These are phyloP conservation scores for Trichosurus vulpecula DNA, from an alignment of 2,797 vertebrate species.

Conservation along the genomic window DNA sequence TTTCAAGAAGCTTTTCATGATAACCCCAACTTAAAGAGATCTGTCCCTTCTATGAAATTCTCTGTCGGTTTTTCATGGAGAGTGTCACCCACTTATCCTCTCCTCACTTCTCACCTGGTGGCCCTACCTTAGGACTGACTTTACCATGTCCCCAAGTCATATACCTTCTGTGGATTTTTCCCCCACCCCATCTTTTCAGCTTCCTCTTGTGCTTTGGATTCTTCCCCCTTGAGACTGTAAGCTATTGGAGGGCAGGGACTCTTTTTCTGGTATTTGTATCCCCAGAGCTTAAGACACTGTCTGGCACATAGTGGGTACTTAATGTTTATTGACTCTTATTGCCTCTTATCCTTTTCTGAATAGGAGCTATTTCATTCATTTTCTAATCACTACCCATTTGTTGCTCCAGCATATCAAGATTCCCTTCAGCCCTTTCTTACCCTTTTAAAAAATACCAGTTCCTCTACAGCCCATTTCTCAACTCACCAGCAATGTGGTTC, in stretches of 20 bases:
- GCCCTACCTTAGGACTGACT: neutral
- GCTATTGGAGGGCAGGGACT: neutral
- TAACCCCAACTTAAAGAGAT: neutral
- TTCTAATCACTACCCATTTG: neutral
- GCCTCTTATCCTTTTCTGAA: neutral
- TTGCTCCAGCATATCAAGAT: neutral
- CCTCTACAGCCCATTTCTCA: neutral
- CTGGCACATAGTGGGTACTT: neutral
- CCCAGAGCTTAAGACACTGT: neutral
- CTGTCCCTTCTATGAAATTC: neutral
- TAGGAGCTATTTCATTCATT: neutral
- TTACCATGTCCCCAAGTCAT: neutral
- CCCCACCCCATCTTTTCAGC: neutral
- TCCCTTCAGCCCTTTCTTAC: neutral
- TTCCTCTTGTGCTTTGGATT: neutral
- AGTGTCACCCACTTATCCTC: neutral
- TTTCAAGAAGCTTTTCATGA: neutral
- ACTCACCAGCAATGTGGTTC: too few relatives aligned
- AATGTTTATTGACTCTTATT: neutral
- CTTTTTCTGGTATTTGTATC: neutral
- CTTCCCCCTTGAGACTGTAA: neutral
- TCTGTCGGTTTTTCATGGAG: neutral
- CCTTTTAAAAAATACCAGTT: neutral
- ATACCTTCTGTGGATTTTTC: neutral
- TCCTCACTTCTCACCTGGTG: neutral